phyloP scores from a whole-genome alignment of 2,113 vertebrate genomes.

The Gorsachius goisagi region DNA sequence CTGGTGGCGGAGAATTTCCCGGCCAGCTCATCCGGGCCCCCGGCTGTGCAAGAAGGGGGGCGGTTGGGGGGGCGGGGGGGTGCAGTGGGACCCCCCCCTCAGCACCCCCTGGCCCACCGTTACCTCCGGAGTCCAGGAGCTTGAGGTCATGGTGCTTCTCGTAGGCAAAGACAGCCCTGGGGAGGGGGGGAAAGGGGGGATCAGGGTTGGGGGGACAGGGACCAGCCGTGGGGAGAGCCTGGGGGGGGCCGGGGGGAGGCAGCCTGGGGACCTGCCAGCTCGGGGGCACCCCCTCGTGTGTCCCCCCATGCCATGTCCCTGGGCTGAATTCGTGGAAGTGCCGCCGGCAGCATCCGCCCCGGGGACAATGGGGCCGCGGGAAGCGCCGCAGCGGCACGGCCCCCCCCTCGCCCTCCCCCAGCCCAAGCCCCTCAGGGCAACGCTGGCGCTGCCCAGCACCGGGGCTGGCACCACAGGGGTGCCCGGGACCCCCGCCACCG shows the following conservation, averaged over 20 bases:
- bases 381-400: not conserved
- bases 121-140: conserved; percentile 83
- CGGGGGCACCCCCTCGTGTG: not conserved
- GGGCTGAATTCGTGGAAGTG: not conserved
- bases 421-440: not conserved
- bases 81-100: no score
- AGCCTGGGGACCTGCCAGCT: not conserved
- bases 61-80: not conserved
- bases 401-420: not conserved
- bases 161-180: conserved; percentile 83
- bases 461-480: no score
- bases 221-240: not conserved
- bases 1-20: conserved; percentile 73
- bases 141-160: conserved; percentile 81
- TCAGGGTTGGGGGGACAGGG: not conserved
- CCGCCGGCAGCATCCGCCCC: conserved; percentile 11
- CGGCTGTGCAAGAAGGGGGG: conserved; percentile 56
- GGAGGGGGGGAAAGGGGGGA: not conserved
- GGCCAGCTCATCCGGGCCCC: conserved; percentile 78
- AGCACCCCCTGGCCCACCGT: no score
- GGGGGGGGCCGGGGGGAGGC: no score
- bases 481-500: no score
- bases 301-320: not conserved
- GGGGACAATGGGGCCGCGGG: not conserved
- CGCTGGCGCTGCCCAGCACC: not conserved